Evolutionary conservation across 2,113 vertebrate genomes (phyloP), one percentile per base, ranked within the genome.

Genomic region (Alligator sinensis): DNA sequence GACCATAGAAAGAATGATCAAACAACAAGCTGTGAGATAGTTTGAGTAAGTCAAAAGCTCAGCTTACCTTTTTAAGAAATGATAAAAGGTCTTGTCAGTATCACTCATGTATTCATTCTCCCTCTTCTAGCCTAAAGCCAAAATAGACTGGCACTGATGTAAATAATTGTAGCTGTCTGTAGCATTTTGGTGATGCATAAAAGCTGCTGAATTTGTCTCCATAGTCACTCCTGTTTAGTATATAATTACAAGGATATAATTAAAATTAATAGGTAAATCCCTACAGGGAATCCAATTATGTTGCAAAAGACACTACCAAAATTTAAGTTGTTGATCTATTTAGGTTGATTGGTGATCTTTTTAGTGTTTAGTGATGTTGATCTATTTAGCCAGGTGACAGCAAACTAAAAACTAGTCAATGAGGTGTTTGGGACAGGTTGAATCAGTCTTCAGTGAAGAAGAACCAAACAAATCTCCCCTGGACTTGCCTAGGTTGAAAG

Each of bases 251-350:
- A 93, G 62, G 92, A 75, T 60, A 81, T 95, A 74, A 95, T 95
- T 95, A 91, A 94, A 96, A 95, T 89, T 93, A 61, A 87, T 92
- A 96, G 96, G 87, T 89, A 93, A 96, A 94, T 55, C 77, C 84
- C 84, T 95, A 91, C 80, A 91, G 89, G 90, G 92, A 77, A 89
- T 92, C 86, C 88, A 91, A 34, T 96, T 92, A 88, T 5, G 2
- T 86, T 93, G 76, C 91, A 88, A 97, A 97, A 81, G 94, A 60
- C 84, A 92, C 75, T 91, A 95, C 79, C 90, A 74, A 91, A 96
- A 94, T 55, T 38, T n/a, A 93, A 28, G 87, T 61, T 95, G 61
- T 78, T 87, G 86, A 85, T 89, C 90, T 88, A 55, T 88, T 91
- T 81, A 90, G 30, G 47, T 47, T 47, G 47, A 47, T 47, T 47